Percentiles rank a stretch among this genome's conserved stretches.
Evolutionary conservation across 2,888 invertebrate species (phyloP).

Genomic region (Pantelozetes paolii): DNA sequence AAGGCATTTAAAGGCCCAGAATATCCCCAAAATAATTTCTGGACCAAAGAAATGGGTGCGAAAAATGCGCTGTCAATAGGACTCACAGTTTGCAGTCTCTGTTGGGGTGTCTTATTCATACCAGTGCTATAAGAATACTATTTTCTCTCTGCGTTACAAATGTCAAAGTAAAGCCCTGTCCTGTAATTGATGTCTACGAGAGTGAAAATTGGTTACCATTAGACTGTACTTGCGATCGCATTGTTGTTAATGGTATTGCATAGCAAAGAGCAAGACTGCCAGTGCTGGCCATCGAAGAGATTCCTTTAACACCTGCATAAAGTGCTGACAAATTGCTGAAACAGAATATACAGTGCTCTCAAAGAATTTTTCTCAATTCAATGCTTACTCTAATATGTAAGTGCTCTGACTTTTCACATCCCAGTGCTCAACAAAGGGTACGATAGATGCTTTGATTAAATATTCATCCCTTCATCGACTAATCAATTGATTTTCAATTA

Average conservation of each 20-base stretch:
- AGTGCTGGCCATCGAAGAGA: background rate
- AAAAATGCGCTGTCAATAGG: conserved; percentile 1
- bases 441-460: too few species aligned
- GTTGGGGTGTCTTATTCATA: background rate
- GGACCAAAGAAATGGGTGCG: conserved; percentile 4
- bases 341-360: background rate
- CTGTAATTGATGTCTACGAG: conserved; percentile 3
- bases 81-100: background rate
- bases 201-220: background rate
- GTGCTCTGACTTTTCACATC: too few species aligned
- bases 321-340: background rate
- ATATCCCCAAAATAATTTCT: background rate
- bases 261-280: background rate
- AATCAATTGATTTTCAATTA: too few species aligned
- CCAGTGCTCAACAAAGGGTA: too few species aligned
- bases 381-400: background rate
- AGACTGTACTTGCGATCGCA: background rate
- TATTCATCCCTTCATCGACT: too few species aligned
- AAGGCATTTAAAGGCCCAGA: background rate
- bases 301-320: background rate
- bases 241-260: background rate
- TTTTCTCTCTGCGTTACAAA: background rate
- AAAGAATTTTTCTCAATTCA: too few species aligned
- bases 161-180: conserved; percentile 10
- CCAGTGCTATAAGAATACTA: background rate